Evolutionary conservation across 1,140 invertebrate genomes (phyloP).

Genomic region (Yoshiicerus persimilis): DNA sequence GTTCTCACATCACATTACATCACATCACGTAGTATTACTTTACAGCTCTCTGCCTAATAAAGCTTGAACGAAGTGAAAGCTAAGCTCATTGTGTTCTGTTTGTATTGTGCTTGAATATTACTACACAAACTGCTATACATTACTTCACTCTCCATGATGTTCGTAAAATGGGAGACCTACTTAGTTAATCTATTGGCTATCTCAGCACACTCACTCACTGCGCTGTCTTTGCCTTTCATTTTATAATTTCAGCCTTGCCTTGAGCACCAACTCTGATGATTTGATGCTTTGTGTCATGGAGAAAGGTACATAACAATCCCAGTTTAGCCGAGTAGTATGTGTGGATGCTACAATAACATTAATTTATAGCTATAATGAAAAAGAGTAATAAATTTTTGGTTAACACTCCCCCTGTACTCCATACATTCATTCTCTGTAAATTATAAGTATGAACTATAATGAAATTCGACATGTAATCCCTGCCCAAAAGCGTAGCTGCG

Average conservation of each 20-base stretch:
- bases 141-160: background rate
- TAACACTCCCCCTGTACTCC: background rate
- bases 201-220: background rate
- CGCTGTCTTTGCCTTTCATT: background rate
- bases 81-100: background rate
- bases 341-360: background rate
- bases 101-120: background rate
- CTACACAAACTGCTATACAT: background rate
- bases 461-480: background rate
- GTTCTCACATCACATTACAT: background rate
- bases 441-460: background rate
- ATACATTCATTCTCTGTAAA: background rate
- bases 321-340: no score
- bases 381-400: background rate
- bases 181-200: background rate
- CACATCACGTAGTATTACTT: background rate
- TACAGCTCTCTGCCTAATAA: background rate
- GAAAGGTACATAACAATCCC: background rate
- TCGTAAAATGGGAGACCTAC: background rate
- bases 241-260: background rate
- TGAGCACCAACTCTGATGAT: background rate
- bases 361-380: background rate
- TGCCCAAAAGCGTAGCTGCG: background rate
- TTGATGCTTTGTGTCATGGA: background rate
- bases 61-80: background rate